phyloP scores from a whole-genome alignment of 2,113 vertebrate genomes.

The rabbit (Oryctolagus cuniculus) region DNA sequence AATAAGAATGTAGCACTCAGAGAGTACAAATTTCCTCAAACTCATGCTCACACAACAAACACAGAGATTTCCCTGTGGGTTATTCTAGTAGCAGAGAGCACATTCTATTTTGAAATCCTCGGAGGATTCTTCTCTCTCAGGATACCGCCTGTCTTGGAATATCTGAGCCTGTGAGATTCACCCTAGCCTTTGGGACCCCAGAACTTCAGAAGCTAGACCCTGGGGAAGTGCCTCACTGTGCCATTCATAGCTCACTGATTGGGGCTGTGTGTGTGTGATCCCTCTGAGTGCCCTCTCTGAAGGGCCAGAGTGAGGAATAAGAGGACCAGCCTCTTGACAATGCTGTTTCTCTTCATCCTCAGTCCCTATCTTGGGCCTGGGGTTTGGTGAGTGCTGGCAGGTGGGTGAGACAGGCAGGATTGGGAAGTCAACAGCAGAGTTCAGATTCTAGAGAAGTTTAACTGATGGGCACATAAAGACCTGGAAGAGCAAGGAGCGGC shows the following conservation, averaged over 20 bases:
- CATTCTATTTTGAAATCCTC: background rate
- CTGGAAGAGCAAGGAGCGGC: background rate
- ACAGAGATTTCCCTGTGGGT: background rate
- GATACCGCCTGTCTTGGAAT: background rate
- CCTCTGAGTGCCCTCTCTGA: background rate
- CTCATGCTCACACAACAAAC: background rate
- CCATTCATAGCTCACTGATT: background rate
- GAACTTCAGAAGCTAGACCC: background rate
- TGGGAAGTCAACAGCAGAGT: background rate
- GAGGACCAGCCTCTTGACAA: background rate
- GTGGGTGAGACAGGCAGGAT: background rate
- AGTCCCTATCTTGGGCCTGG: background rate
- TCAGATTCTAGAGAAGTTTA: background rate
- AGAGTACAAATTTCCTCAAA: background rate
- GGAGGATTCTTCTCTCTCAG: background rate
- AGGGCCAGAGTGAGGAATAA: background rate
- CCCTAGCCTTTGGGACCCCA: background rate
- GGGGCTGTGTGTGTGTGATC: background rate
- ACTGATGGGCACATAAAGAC: background rate
- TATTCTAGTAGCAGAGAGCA: background rate
- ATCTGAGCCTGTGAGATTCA: background rate
- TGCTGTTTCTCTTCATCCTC: background rate
- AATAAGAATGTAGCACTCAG: background rate
- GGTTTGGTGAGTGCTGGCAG: slow-evolving; percentile 22
- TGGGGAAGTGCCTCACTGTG: background rate